A percentile compares a stretch with the other conserved stretches of the same genome.
phyloP scores from a whole-genome alignment of 2,888 invertebrate species.

The Tetranychus truncatus region DNA sequence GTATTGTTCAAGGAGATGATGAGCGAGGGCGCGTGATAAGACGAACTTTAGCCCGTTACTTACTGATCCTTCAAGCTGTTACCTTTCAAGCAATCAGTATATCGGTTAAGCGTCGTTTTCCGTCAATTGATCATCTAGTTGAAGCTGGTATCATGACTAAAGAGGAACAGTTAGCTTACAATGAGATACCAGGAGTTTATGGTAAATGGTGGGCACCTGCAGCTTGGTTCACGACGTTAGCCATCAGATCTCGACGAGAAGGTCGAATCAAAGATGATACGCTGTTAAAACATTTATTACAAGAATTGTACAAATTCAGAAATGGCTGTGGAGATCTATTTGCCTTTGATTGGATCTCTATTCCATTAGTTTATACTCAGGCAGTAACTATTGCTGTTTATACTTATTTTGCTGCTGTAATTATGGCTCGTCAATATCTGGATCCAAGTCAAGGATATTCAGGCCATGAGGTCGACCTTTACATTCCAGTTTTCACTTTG shows the following conservation, averaged over 20 bases:
- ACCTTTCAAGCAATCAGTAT: slow-evolving; percentile 42
- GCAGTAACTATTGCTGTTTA: slow-evolving; percentile 33
- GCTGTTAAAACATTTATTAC: slow-evolving; percentile 32
- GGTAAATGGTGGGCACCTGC: slow-evolving; percentile 40
- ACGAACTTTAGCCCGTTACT: slow-evolving; percentile 43
- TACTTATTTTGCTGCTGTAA: slow-evolving; percentile 32
- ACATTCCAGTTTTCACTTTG: slow-evolving; percentile 34
- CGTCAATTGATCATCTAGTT: slow-evolving; percentile 41
- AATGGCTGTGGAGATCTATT: slow-evolving; percentile 1
- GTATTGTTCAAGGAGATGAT: slow-evolving; percentile 41
- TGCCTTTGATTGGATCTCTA: slow-evolving; percentile 23
- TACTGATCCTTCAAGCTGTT: slow-evolving; percentile 35
- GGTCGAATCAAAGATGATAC: slow-evolving; percentile 35
- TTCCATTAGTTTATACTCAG: slow-evolving; percentile 35
- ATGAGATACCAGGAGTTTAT: slow-evolving; percentile 34
- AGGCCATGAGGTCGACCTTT: slow-evolving; percentile 32
- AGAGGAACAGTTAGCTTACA: slow-evolving; percentile 40
- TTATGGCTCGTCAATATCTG: slow-evolving; percentile 32
- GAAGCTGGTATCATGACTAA: slow-evolving; percentile 44
- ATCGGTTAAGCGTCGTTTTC: slow-evolving; percentile 42
- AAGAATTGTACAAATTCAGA: slow-evolving; percentile 22
- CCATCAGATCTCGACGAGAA: slow-evolving; percentile 34
- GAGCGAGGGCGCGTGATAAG: slow-evolving; percentile 42
- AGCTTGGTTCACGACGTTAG: slow-evolving; percentile 36
- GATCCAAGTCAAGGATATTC: slow-evolving; percentile 28